Conservation (phyloP, 1,140 invertebrate genomes). For the Melitaea cinxia region DNA sequence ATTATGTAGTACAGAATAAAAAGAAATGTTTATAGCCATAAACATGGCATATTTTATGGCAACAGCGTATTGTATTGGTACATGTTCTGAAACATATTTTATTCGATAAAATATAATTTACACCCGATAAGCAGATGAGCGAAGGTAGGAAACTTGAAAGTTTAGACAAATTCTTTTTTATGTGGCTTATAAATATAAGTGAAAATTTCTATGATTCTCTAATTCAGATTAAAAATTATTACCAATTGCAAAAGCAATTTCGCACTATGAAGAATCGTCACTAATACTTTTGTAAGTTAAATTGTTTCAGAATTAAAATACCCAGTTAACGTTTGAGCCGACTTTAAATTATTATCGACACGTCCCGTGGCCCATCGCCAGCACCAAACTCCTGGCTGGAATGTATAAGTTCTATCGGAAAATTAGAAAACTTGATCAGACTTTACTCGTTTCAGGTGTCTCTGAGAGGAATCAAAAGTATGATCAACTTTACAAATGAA, state of each 20-base stretch:
- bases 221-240: no score
- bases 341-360: constrained; percentile 38
- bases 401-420: constrained; percentile 58
- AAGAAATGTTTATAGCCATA: no score
- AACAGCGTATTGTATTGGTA: no score
- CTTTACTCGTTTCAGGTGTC: constrained; percentile 44
- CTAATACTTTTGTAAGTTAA: neutral
- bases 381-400: constrained; percentile 36
- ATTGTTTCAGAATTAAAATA: constrained; percentile 15
- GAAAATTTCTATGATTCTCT: no score
- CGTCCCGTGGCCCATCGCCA: constrained; percentile 35
- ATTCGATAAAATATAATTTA: no score
- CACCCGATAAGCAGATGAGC: no score
- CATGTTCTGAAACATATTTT: no score
- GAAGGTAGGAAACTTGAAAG: no score
- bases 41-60: no score
- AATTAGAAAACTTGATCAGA: constrained; percentile 52
- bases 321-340: constrained; percentile 22
- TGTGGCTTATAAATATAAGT: no score
- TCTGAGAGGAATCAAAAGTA: constrained; percentile 42
- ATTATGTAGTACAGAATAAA: no score
- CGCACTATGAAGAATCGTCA: neutral
- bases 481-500: constrained; percentile 47
- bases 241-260: neutral
- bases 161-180: no score